Conservation (phyloP, 2,797 vertebrate species). For the Chrysocyon brachyurus region DNA sequence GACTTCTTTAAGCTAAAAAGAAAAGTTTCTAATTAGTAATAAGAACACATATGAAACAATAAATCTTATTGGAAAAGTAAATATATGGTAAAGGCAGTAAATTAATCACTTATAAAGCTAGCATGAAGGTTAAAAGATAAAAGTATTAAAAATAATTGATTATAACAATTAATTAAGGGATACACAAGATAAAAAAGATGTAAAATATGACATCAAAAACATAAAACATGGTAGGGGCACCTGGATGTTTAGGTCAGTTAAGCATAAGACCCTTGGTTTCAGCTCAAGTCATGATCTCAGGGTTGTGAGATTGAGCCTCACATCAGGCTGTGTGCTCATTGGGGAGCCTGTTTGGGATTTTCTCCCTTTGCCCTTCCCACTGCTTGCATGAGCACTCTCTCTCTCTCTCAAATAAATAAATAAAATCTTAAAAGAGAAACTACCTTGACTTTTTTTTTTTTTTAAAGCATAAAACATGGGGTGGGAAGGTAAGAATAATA, state of each 20-base stretch:
- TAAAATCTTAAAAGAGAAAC: not conserved
- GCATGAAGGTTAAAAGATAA: not conserved
- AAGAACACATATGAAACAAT: not conserved
- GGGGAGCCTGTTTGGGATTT: not conserved
- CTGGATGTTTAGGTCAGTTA: not conserved
- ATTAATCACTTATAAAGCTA: not conserved
- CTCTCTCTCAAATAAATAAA: not conserved
- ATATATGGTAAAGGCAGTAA: not conserved
- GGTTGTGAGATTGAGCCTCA: not conserved
- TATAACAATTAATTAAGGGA: not conserved
- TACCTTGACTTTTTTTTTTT: too few relatives aligned
- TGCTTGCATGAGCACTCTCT: not conserved
- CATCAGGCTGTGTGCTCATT: not conserved
- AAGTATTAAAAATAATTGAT: not conserved
- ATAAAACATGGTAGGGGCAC: not conserved
- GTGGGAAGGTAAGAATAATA: not conserved
- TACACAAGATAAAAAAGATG: not conserved
- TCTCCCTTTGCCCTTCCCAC: not conserved
- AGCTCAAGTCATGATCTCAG: not conserved
- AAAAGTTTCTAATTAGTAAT: not conserved
- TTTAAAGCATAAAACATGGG: not conserved
- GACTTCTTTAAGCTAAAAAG: not conserved
- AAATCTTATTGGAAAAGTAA: not conserved
- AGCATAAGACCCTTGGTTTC: not conserved
- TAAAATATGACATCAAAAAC: not conserved